Base-by-base conservation (phyloP, 2,888 invertebrate genomes). In the Mechanitis mazaeus region DNA sequence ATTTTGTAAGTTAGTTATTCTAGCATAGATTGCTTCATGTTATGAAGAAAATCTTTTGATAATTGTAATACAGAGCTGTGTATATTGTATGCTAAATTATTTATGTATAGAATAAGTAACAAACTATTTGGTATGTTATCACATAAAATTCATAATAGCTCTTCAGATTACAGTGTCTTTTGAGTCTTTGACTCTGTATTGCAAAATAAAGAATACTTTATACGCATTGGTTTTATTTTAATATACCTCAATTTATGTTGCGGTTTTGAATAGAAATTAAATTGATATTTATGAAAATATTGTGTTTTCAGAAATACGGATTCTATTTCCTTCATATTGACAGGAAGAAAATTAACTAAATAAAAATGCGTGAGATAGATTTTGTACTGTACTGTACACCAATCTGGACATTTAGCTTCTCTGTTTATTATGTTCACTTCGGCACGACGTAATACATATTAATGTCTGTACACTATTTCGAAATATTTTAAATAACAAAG, bases 61-160 rank as follows among this genome's bases (percentile, higher is more conserved):
- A 50, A 60, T 20, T 61, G 66, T 70, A 70, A 67, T 58, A 68
- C 75, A 72, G 72, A 79, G 81, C 82, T 81, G 80, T 86, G 81
- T 86, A 85, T 75, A 83, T 78, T 76, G 68, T 77, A 81, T 67
- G 83, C 82, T 83, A 83, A 85, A 79, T 87, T 87, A 87, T 87
- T 87, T 86, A 87, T 87, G 77, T 70, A 73, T 84, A 85, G 79
- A 66, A 73, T 80, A 82, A 79, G 79, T 74, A 69, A 69, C 67
- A 72, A 75, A 77, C 75, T 78, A 77, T 76, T 75, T 77, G 73
- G 75, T 81, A 80, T 72, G 71, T 74, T 74, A 74, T 76, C 72
- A 73, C 77, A 75, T 73, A 73, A 71, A 74, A 72, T 77, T 75
- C 74, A 72, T 75, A 74, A 75, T 77, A 76, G 74, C 57, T 64